Conservation (phyloP, 1,140 invertebrate species). For the Tetramorium parvispinum region DNA sequence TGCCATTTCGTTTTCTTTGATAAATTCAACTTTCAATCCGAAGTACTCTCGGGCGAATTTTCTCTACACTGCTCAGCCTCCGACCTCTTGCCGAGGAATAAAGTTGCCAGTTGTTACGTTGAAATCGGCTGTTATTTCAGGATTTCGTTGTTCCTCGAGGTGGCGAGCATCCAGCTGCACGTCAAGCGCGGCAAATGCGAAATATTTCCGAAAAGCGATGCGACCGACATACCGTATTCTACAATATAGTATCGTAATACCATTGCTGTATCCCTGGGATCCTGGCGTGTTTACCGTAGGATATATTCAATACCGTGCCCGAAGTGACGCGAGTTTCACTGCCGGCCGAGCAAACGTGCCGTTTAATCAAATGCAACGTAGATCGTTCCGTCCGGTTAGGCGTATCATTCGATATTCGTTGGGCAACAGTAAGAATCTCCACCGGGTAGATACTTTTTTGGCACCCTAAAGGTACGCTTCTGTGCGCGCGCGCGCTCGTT, state of each 20-base stretch:
- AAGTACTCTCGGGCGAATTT: constrained; percentile 9
- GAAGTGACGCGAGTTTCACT: neutral
- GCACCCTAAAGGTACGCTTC: neutral
- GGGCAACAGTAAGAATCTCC: neutral
- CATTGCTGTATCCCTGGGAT: neutral
- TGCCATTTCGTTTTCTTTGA: constrained; percentile 46
- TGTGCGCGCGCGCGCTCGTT: neutral
- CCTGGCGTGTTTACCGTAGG: constrained; percentile 2
- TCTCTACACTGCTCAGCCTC: constrained; percentile 32
- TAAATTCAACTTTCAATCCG: constrained; percentile 54
- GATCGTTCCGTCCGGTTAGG: neutral
- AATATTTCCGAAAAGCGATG: constrained; percentile 32
- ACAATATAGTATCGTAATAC: neutral
- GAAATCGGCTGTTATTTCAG: constrained; percentile 68
- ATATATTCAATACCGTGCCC: constrained; percentile 33
- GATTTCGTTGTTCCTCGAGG: constrained; percentile 43
- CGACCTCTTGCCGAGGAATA: neutral
- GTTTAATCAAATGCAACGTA: constrained; percentile 6
- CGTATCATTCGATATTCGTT: constrained; percentile 26
- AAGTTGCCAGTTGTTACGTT: constrained; percentile 33
- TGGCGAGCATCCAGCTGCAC: constrained; percentile 4
- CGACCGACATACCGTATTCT: neutral
- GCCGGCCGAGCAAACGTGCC: neutral
- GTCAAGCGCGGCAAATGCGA: constrained; percentile 40
- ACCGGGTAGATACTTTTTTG: constrained; percentile 1